Evolutionary conservation across 2,113 vertebrate genomes (phyloP).

Genomic region (Passerina amoena): DNA sequence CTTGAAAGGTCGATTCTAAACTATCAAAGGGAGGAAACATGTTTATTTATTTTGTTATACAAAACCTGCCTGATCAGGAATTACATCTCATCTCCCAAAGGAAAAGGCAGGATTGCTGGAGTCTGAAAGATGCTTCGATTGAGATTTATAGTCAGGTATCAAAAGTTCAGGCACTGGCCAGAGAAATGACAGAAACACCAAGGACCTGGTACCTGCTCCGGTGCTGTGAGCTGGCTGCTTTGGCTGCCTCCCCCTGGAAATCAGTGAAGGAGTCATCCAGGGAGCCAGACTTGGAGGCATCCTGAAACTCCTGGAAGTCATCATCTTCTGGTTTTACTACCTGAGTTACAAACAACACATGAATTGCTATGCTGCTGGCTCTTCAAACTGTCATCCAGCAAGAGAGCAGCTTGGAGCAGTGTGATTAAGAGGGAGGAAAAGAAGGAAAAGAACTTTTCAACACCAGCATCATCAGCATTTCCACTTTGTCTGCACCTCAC

Average conservation of each 20-base stretch:
- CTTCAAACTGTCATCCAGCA: background rate
- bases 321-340: conserved; percentile 89
- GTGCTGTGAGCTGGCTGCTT: conserved; percentile 73
- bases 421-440: background rate
- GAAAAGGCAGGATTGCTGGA: background rate
- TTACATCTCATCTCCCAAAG: background rate
- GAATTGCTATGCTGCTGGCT: background rate
- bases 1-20: background rate
- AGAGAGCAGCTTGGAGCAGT: background rate
- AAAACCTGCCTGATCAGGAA: background rate
- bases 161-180: background rate
- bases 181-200: background rate
- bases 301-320: conserved; percentile 98
- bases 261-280: conserved; percentile 88
- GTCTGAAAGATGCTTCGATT: background rate
- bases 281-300: conserved; percentile 89
- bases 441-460: background rate
- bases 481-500: background rate
- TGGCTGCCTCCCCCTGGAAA: conserved; percentile 85
- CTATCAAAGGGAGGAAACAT: background rate
- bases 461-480: background rate
- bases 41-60: background rate
- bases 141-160: background rate
- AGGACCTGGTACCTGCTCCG: conserved; percentile 83
- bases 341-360: conserved; percentile 62